Conservation (phyloP, 2,113 vertebrate genomes). For the Vulpes vulpes region DNA sequence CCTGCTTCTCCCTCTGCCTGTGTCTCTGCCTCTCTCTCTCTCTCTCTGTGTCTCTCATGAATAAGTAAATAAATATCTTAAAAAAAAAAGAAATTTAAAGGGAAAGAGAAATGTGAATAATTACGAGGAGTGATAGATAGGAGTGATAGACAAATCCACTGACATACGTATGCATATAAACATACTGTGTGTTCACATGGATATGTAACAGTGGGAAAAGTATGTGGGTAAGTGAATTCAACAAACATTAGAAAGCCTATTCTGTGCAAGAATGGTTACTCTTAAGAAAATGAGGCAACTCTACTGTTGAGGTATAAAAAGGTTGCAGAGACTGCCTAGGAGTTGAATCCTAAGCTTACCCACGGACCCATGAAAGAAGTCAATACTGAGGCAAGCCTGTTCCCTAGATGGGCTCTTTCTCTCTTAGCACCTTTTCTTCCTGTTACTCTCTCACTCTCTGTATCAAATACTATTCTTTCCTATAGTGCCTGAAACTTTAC, state of each 20-base stretch:
- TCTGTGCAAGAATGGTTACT: not conserved
- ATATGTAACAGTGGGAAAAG: not conserved
- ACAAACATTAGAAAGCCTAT: not conserved
- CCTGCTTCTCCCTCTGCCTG: too few relatives aligned
- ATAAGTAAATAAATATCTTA: too few relatives aligned
- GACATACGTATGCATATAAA: not conserved
- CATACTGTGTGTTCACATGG: not conserved
- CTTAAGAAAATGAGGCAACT: not conserved
- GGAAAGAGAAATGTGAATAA: not conserved
- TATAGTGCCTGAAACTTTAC: not conserved
- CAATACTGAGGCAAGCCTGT: not conserved
- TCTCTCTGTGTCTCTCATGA: too few relatives aligned
- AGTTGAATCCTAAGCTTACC: not conserved
- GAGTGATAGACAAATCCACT: not conserved
- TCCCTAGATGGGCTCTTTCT: not conserved
- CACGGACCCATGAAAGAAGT: not conserved
- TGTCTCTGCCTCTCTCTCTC: too few relatives aligned
- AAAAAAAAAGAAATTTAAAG: not conserved
- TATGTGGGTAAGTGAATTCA: not conserved
- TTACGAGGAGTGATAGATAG: not conserved
- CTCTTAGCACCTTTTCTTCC: not conserved
- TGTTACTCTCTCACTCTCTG: not conserved
- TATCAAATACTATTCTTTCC: not conserved
- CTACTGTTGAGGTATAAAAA: not conserved
- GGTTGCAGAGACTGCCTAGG: not conserved